phyloP scores from a whole-genome alignment of 2,113 vertebrate species.

The Semnornis frantzii region DNA sequence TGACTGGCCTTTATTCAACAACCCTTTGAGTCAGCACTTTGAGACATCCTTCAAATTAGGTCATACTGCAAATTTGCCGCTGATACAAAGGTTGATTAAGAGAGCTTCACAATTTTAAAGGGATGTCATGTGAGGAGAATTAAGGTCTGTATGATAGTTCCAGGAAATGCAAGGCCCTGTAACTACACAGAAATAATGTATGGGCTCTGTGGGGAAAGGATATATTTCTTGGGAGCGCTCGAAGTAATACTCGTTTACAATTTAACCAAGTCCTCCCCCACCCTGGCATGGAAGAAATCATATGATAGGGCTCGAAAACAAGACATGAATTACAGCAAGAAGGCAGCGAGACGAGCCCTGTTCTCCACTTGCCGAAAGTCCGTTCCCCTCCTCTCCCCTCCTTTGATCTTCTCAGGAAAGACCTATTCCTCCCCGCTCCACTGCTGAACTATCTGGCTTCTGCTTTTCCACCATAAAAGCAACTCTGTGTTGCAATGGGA shows the following conservation, averaged over 20 bases:
- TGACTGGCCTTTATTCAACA: constrained; percentile 79
- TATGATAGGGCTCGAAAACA: constrained; percentile 56
- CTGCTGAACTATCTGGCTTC: background rate
- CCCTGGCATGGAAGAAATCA: constrained; percentile 43
- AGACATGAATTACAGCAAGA: constrained; percentile 53
- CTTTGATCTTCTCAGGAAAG: constrained; percentile 46
- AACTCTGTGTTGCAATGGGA: background rate
- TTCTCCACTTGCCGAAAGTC: constrained; percentile 4
- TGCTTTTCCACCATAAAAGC: constrained; percentile 21
- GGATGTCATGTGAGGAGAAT: constrained; percentile 74
- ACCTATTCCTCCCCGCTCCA: background rate
- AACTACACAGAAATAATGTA: constrained; percentile 75
- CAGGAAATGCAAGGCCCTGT: constrained; percentile 73
- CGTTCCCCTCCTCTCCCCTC: background rate
- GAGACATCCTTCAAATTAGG: constrained; percentile 82
- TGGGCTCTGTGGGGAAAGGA: constrained; percentile 55
- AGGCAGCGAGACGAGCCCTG: background rate
- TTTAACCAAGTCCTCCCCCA: constrained; percentile 68
- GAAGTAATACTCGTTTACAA: constrained; percentile 75
- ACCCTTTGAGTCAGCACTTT: constrained; percentile 83
- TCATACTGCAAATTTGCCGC: constrained; percentile 79
- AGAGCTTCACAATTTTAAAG: constrained; percentile 77
- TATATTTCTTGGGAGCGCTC: constrained; percentile 65
- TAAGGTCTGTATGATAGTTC: constrained; percentile 78
- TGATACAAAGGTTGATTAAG: constrained; percentile 85